phyloP scores from a whole-genome alignment of 2,888 invertebrate genomes.

The Hydrotaea cyrtoneurina region DNA sequence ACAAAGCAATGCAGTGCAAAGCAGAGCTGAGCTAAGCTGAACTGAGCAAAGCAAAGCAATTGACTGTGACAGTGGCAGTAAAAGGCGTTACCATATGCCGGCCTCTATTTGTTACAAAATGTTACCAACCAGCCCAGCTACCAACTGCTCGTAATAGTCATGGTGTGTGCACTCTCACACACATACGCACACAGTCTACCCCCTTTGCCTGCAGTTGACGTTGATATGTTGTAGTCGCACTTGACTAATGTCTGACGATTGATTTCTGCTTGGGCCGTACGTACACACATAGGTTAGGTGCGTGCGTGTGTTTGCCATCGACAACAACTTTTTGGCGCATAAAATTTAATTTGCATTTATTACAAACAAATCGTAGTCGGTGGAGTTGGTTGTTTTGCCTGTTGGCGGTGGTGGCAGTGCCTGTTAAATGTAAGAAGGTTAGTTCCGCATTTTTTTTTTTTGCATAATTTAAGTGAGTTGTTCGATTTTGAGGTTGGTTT shows the following conservation, averaged over 20 bases:
- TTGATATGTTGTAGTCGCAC: constrained; percentile 48
- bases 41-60: constrained; percentile 61
- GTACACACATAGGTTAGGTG: no score
- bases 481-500: background rate
- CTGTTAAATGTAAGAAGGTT: constrained; percentile 19
- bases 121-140: background rate
- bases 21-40: no score
- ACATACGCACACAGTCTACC: background rate
- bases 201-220: constrained; percentile 49
- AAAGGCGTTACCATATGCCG: constrained; percentile 63
- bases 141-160: constrained; percentile 17
- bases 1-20: constrained; percentile 31
- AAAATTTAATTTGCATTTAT: constrained; percentile 66
- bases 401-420: constrained; percentile 11
- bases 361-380: constrained; percentile 59
- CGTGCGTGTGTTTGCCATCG: constrained; percentile 35
- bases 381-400: background rate
- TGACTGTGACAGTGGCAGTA: constrained; percentile 66
- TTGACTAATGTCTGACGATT: constrained; percentile 63
- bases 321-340: constrained; percentile 54
- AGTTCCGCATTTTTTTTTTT: constrained; percentile 43
- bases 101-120: constrained; percentile 54
- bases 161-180: background rate
- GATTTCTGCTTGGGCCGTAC: constrained; percentile 52
- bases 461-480: constrained; percentile 25